A percentile compares a stretch with the other conserved stretches of the same genome.
Conservation (phyloP, 1,140 invertebrate species). For the Drosophila repletoides region DNA sequence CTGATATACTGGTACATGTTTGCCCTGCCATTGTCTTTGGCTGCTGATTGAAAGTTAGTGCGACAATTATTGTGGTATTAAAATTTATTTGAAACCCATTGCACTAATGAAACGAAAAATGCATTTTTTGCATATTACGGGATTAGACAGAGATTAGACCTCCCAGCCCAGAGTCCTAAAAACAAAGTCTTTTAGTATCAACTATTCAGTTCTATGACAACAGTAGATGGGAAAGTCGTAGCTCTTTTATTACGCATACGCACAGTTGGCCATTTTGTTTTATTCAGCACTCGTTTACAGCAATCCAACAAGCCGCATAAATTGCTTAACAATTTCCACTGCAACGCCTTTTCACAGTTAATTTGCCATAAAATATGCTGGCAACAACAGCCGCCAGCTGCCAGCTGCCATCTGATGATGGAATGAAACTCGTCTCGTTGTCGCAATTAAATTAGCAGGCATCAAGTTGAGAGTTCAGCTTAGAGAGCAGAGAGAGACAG, state of each 20-base stretch:
- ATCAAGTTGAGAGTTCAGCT: conserved; percentile 24
- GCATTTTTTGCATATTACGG: neutral
- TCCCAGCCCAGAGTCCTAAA: neutral
- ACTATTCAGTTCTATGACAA: too few relatives aligned
- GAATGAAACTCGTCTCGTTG: conserved; percentile 30
- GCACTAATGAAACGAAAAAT: conserved; percentile 60
- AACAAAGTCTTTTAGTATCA: too few relatives aligned
- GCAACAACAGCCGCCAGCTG: conserved; percentile 38
- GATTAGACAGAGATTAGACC: neutral
- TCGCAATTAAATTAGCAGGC: conserved; percentile 63
- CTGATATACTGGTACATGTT: conserved; percentile 25
- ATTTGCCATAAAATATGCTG: conserved; percentile 67
- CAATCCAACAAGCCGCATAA: conserved; percentile 17
- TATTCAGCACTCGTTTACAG: neutral
- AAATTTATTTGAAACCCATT: conserved; percentile 29
- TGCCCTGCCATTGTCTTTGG: conserved; percentile 56
- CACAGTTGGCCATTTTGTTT: conserved; percentile 13
- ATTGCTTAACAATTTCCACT: conserved; percentile 47
- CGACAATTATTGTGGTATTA: conserved; percentile 74
- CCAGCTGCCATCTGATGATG: conserved; percentile 1
- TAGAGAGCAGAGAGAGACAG: conserved; percentile 11
- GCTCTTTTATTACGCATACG: conserved; percentile 30
- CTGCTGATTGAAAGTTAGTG: conserved; percentile 66
- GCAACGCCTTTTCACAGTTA: conserved; percentile 62
- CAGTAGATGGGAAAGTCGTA: conserved; percentile 3